phyloP scores from a whole-genome alignment of 2,888 invertebrate genomes.

The Troilus luridus region DNA sequence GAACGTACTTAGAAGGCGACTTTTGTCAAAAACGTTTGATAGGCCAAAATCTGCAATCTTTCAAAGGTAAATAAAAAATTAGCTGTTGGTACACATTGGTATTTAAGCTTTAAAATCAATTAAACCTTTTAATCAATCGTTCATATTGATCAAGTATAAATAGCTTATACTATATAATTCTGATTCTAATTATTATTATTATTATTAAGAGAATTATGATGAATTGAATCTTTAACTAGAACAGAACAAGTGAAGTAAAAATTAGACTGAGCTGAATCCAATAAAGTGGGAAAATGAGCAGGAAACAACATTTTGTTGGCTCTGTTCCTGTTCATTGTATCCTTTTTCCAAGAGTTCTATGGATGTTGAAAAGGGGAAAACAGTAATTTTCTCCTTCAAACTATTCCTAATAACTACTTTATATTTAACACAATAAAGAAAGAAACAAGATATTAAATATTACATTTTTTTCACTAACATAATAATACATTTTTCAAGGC shows the following conservation, averaged over 20 bases:
- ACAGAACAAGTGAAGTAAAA: not conserved
- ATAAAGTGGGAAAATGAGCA: slow-evolving; percentile 25
- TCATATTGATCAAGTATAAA: not conserved
- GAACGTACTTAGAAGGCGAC: slow-evolving; percentile 88
- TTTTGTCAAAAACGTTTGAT: slow-evolving; percentile 95
- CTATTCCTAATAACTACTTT: not conserved
- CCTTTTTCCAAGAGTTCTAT: not conserved
- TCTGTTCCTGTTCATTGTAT: slow-evolving; percentile 36
- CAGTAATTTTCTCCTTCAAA: not conserved
- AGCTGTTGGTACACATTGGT: not conserved
- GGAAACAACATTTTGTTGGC: not conserved
- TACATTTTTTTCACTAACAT: no score
- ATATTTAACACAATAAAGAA: not conserved
- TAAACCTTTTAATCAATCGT: not conserved
- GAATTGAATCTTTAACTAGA: no score
- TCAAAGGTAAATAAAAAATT: slow-evolving; percentile 64
- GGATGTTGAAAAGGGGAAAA: not conserved
- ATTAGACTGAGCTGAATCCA: not conserved
- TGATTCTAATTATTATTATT: not conserved
- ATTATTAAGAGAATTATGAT: not conserved
- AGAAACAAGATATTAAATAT: not conserved
- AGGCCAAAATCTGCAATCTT: slow-evolving; percentile 99
- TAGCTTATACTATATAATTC: not conserved
- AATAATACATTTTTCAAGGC: no score
- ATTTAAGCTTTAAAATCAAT: not conserved